A percentile compares a stretch with the other conserved stretches of the same genome.
phyloP scores from a whole-genome alignment of 2,888 invertebrate genomes.

The Aproaerema taeniolella region DNA sequence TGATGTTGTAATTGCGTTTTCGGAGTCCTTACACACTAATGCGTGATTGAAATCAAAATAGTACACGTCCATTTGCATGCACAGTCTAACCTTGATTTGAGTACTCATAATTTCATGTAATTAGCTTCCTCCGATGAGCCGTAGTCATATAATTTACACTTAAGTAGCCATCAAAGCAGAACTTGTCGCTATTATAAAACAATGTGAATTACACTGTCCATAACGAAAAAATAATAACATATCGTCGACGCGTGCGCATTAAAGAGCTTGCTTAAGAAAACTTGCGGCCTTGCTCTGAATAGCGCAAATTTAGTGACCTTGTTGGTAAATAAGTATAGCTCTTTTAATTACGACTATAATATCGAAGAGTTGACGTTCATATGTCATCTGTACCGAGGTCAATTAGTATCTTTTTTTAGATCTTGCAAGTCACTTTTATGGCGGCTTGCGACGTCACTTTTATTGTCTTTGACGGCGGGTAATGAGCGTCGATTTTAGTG shows the following conservation, averaged over 20 bases:
- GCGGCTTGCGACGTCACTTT: no score
- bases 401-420: neutral
- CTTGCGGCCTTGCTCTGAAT: constrained; percentile 55
- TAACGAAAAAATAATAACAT: constrained; percentile 67
- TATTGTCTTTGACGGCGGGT: no score
- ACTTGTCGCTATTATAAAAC: constrained; percentile 22
- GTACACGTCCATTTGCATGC: constrained; percentile 1
- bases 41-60: no score
- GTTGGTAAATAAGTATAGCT: constrained; percentile 37
- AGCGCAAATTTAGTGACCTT: constrained; percentile 14
- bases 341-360: constrained; percentile 60
- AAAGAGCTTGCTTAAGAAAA: constrained; percentile 49
- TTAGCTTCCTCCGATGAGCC: constrained; percentile 4
- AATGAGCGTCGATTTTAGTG: no score
- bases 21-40: no score
- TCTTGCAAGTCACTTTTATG: no score
- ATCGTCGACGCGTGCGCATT: constrained; percentile 43
- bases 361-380: constrained; percentile 49
- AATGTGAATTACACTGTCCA: constrained; percentile 45
- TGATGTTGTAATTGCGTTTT: no score
- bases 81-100: constrained; percentile 3
- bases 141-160: constrained; percentile 7
- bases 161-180: constrained; percentile 15
- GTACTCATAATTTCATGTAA: constrained; percentile 7
- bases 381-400: constrained; percentile 32